Evolutionary conservation across 2,113 vertebrate genomes (phyloP), one percentile per base, ranked within the genome.

Genomic region (Python bivittatus): DNA sequence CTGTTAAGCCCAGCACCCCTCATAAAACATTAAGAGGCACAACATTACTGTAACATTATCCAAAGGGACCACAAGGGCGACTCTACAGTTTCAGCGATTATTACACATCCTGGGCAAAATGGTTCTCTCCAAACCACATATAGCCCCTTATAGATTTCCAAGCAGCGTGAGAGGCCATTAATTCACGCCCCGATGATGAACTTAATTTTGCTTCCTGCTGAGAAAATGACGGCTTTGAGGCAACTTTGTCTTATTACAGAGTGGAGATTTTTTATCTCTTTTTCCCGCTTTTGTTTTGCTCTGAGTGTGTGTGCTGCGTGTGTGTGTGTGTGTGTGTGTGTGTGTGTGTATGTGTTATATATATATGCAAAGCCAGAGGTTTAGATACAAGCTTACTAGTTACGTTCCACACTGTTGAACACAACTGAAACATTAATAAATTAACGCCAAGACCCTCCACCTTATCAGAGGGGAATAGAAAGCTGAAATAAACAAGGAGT

Each of bases 171-270:
- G 95, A 95, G 96, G 92, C 94, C 64, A 91, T 95, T 96, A 95
- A 95, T 97, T 97, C 95, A 94, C 90, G 23, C 96, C 95, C 96
- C 90, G 96, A 92, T 95, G 93, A 96, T 94, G 92, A 95, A 94
- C 94, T 94, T 96, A 94, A 95, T 96, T 97, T 95, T 96, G 95
- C 94, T 95, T 95, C 96, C 94, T 25, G 90, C 94, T 89, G 95
- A 94, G 97, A 93, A 94, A 95, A 93, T 89, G 94, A 93, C 42
- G 85, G 91, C 89, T 94, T 38, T n/a, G 94, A 95, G 96, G 95
- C 91, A 88, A 60, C 92, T 94, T 61, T 95, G 93, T 89, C 93
- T 92, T 94, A 12, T 91, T 94, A 93, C 15, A n/a, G 95, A 1
- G 1, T 0, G 92, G 92, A 92, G 93, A 29, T 72, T 95, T 94